Base-by-base conservation (phyloP, 1,140 invertebrate species). In the Lasioglossum albipes region DNA sequence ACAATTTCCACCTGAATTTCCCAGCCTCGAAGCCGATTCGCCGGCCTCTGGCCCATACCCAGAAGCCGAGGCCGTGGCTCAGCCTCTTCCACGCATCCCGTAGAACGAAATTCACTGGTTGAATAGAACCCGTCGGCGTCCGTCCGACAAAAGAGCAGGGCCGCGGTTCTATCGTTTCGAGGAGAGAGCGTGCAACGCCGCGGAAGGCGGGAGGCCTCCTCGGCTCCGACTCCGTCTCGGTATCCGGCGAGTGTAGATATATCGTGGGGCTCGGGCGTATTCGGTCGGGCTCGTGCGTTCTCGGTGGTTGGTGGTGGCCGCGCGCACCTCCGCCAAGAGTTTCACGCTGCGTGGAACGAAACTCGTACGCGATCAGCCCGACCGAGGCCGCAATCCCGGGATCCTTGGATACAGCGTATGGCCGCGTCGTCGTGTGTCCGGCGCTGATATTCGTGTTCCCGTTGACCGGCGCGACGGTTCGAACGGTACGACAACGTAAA, bases 311-410 rank as follows among this genome's bases (percentile, higher is more conserved):
- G 85, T 83, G 83, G 89, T 88, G 86, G 87, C 85, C 88, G 89
- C 89, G 91, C 92, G 91, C 92, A 91, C 86, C 89, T 88, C 83
- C 84, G 88, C 75, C 84, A 79, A 85, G 86, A 91, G 91, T 91
- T 91, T 91, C 89, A 91, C 85, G 91, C 90, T 91, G 91, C 90
- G 90, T 91, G 90, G 87, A 91, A 91, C 88, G 90, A 91, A 92
- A 91, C 90, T 92, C 90, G 89, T 91, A 91, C 89, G 89, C 90
- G 91, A 92, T 91, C 90, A 89, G 91, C 90, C 91, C 90, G 90
- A 89, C 86, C 90, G 88, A 86, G 88, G 45, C 45, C 36, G 86
- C 87, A 86, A 89, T 85, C 88, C 36, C 87, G 89, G 84, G 89
- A 91, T 90, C 88, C 89, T 91, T 85, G 67, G 86, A 83, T 36